These are phyloP conservation scores for Paramormyrops kingsleyae DNA, from an alignment of 2,113 vertebrate species.

Conservation along the genomic window DNA sequence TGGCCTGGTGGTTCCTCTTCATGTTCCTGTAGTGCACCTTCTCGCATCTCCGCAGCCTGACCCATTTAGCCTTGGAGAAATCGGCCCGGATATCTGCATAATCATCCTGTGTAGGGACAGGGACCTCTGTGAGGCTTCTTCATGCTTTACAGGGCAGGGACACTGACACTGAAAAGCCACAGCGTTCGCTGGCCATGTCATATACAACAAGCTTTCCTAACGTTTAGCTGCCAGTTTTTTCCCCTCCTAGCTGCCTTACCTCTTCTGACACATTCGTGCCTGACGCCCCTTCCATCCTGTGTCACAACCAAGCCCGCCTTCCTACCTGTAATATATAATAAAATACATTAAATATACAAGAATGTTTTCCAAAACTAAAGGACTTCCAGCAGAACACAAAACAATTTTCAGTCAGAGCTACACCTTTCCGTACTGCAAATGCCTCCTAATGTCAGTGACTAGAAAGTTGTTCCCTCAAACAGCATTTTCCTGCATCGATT, in stretches of 20 bases:
- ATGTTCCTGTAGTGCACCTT: conserved; percentile 43
- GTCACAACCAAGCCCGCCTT: neutral
- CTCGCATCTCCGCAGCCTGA: conserved; percentile 40
- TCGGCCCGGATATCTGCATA: conserved; percentile 37
- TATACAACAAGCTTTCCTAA: neutral
- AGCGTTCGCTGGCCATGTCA: neutral
- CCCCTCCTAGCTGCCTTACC: neutral
- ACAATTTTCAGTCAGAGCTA: no score
- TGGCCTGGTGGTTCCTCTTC: conserved; percentile 41
- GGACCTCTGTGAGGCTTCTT: neutral
- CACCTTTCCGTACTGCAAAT: no score
- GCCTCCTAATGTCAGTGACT: no score
- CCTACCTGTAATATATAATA: neutral
- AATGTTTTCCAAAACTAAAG: no score
- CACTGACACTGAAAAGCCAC: neutral
- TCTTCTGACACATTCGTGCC: neutral
- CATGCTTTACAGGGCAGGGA: neutral
- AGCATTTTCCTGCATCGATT: no score
- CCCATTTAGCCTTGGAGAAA: conserved; percentile 45
- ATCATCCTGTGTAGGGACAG: neutral
- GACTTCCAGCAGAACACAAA: no score
- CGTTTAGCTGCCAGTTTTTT: neutral
- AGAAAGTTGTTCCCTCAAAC: no score
- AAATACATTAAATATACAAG: no score
- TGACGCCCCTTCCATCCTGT: neutral